A percentile compares a stretch with the other conserved stretches of the same genome.
Conservation (phyloP, 2,888 invertebrate genomes). For the Sphinx pinastri region DNA sequence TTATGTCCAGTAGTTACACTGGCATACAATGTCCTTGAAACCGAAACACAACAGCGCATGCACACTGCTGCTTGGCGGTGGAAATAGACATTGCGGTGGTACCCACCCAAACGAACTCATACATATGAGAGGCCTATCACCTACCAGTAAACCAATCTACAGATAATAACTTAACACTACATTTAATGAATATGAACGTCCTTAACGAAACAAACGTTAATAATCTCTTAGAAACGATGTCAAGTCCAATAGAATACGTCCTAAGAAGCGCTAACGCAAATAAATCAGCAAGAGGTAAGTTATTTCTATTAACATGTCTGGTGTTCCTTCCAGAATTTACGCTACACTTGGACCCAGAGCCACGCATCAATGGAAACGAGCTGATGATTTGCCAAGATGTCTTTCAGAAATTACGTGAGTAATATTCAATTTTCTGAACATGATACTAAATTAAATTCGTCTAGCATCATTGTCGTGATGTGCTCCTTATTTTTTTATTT, state of each 20-base stretch:
- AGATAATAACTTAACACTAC: background rate
- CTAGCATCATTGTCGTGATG: too few relatives aligned
- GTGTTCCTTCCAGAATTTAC: slow-evolving; percentile 45
- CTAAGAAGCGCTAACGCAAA: background rate
- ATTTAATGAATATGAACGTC: background rate
- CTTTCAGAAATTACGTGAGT: slow-evolving; percentile 79
- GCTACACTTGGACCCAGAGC: slow-evolving; percentile 32
- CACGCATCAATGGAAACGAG: slow-evolving; percentile 56
- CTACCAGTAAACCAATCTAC: too few relatives aligned
- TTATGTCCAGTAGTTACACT: too few relatives aligned
- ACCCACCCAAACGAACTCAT: background rate
- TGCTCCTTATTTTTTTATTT: too few relatives aligned
- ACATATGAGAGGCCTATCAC: background rate
- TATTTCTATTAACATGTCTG: slow-evolving; percentile 22
- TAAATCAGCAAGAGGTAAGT: background rate
- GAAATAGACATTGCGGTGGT: too few relatives aligned
- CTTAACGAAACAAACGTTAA: background rate
- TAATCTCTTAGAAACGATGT: background rate
- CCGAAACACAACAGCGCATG: too few relatives aligned
- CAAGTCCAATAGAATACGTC: slow-evolving; percentile 7
- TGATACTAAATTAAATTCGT: background rate
- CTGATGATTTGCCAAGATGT: slow-evolving; percentile 63
- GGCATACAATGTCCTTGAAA: too few relatives aligned
- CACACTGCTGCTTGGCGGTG: too few relatives aligned
- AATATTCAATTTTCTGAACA: background rate